A percentile compares a stretch with the other conserved stretches of the same genome.
Evolutionary conservation across 2,113 vertebrate species (phyloP).

Genomic region (Embiotoca jacksoni): DNA sequence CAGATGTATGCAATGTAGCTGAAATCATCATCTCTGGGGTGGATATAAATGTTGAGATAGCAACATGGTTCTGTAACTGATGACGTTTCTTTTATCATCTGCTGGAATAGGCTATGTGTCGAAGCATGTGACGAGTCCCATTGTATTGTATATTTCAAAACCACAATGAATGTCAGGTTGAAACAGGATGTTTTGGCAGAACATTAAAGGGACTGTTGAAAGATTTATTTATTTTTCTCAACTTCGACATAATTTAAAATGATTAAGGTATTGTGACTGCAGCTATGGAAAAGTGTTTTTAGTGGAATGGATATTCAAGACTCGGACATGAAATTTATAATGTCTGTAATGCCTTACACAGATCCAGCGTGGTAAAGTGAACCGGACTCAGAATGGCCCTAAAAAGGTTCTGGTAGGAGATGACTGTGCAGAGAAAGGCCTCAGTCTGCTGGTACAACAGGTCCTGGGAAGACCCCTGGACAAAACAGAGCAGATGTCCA

Average conservation of each 20-base stretch:
- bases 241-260: too few relatives aligned
- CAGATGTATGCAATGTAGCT: too few relatives aligned
- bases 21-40: too few relatives aligned
- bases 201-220: too few relatives aligned
- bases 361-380: slow-evolving; percentile 70
- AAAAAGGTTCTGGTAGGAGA: slow-evolving; percentile 63
- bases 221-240: too few relatives aligned
- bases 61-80: too few relatives aligned
- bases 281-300: too few relatives aligned
- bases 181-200: too few relatives aligned
- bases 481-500: slow-evolving; percentile 91
- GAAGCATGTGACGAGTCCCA: too few relatives aligned
- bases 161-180: neutral
- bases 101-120: slow-evolving; percentile 5
- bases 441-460: slow-evolving; percentile 90
- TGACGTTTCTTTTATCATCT: slow-evolving; percentile 42
- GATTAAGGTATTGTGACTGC: too few relatives aligned
- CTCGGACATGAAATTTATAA: neutral
- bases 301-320: neutral
- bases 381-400: slow-evolving; percentile 35
- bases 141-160: slow-evolving; percentile 5
- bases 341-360: slow-evolving; percentile 40
- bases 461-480: slow-evolving; percentile 89
- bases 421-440: slow-evolving; percentile 82
- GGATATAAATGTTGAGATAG: too few relatives aligned